Percentiles rank a stretch among this genome's conserved stretches.
phyloP scores from a whole-genome alignment of 2,797 vertebrate genomes.

The Semotilus atromaculatus region DNA sequence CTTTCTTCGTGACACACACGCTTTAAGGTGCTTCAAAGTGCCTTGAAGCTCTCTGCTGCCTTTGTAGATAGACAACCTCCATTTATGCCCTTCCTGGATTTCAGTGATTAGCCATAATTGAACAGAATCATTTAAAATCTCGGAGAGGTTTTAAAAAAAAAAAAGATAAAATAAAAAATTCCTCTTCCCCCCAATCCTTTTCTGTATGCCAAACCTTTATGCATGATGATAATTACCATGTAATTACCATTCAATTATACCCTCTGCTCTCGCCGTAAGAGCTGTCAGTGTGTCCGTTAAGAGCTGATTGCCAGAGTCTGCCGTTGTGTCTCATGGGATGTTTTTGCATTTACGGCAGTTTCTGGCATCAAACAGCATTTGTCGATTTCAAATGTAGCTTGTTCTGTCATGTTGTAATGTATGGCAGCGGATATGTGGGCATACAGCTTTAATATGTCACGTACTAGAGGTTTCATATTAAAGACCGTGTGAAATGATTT shows the following conservation, averaged over 20 bases:
- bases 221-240: conserved; percentile 62
- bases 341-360: conserved; percentile 43
- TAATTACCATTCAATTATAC: conserved; percentile 59
- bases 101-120: conserved; percentile 61
- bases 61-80: conserved; percentile 57
- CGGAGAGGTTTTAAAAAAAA: conserved; percentile 55
- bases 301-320: conserved; percentile 43
- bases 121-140: conserved; percentile 57
- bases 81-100: conserved; percentile 55
- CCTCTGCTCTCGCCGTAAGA: conserved; percentile 42
- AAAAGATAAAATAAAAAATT: conserved; percentile 37
- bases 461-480: conserved; percentile 12
- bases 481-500: conserved; percentile 33
- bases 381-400: conserved; percentile 23
- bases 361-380: conserved; percentile 7
- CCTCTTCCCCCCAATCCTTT: conserved; percentile 56
- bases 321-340: conserved; percentile 50
- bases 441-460: conserved; percentile 26
- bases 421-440: background rate
- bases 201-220: conserved; percentile 60
- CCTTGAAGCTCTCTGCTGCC: conserved; percentile 33
- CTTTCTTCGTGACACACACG: conserved; percentile 33
- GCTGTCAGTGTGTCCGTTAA: conserved; percentile 43
- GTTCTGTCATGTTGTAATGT: background rate
- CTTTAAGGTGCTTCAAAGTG: conserved; percentile 28